Percentiles rank a stretch among this genome's conserved stretches.
Evolutionary conservation across 2,888 invertebrate genomes (phyloP).

Genomic region (Acanthosoma haemorrhoidale): DNA sequence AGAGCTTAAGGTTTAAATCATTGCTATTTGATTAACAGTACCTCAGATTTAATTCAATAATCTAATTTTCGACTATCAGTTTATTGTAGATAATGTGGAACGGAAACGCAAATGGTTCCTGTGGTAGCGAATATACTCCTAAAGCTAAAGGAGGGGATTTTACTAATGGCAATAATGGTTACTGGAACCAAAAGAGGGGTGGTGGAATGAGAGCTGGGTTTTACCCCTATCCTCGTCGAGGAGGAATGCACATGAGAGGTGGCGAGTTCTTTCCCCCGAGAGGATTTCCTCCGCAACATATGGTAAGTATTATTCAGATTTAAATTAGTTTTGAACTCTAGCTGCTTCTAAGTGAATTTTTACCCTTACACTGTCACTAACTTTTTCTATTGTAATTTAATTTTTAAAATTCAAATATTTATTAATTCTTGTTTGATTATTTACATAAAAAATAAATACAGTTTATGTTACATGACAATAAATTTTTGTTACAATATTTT

Average conservation of each 20-base stretch:
- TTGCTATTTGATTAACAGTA: no score
- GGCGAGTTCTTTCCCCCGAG: conserved; percentile 28
- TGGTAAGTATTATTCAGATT: neutral
- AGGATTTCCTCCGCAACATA: conserved; percentile 30
- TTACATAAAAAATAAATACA: no score
- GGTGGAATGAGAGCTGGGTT: neutral
- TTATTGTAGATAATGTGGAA: neutral
- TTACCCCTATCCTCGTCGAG: conserved; percentile 26
- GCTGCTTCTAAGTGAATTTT: no score
- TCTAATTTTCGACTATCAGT: no score
- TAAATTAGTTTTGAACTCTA: neutral
- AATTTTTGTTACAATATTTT: no score
- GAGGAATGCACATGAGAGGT: conserved; percentile 31
- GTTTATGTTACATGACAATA: no score
- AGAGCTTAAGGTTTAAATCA: no score
- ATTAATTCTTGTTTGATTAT: no score
- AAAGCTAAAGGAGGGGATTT: conserved; percentile 7
- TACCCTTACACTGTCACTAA: no score
- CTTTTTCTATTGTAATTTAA: no score
- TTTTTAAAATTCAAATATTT: no score
- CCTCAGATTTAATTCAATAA: no score
- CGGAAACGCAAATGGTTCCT: neutral
- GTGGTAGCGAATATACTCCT: neutral
- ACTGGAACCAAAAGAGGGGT: conserved; percentile 17
- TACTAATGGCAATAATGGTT: neutral